Evolutionary conservation across 1,140 invertebrate species (phyloP).

Genomic region (Bombus difficillimus): DNA sequence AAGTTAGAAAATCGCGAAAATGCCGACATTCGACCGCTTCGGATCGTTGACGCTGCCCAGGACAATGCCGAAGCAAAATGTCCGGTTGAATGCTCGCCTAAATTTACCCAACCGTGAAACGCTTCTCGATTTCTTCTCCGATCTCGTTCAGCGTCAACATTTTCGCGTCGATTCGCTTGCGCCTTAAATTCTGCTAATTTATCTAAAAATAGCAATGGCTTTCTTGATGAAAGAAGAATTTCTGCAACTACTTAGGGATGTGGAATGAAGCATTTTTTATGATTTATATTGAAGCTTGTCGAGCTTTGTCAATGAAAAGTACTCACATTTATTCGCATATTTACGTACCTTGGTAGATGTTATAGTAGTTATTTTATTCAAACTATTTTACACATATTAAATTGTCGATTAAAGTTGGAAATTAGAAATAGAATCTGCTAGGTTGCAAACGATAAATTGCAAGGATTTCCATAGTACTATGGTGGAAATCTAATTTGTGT

Average conservation of each 20-base stretch:
- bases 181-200: background rate
- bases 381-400: too few relatives aligned
- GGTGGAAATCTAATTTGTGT: background rate
- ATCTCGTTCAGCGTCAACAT: background rate
- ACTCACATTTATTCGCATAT: too few relatives aligned
- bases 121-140: background rate
- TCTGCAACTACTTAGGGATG: background rate
- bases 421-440: background rate
- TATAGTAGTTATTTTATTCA: too few relatives aligned
- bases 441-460: background rate
- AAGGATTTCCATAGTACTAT: background rate
- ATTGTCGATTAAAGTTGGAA: too few relatives aligned
- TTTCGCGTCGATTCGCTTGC: background rate
- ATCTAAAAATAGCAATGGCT: background rate
- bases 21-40: slow-evolving; percentile 47
- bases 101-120: slow-evolving; percentile 4
- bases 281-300: too few relatives aligned
- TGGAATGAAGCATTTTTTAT: too few relatives aligned
- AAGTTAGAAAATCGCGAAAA: slow-evolving; percentile 59
- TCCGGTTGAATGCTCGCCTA: slow-evolving; percentile 13
- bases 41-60: background rate
- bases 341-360: too few relatives aligned
- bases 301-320: too few relatives aligned
- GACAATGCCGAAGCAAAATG: slow-evolving; percentile 27
- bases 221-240: background rate